Conservation (phyloP, 2,888 invertebrate species). For the Penaeus monodon region DNA sequence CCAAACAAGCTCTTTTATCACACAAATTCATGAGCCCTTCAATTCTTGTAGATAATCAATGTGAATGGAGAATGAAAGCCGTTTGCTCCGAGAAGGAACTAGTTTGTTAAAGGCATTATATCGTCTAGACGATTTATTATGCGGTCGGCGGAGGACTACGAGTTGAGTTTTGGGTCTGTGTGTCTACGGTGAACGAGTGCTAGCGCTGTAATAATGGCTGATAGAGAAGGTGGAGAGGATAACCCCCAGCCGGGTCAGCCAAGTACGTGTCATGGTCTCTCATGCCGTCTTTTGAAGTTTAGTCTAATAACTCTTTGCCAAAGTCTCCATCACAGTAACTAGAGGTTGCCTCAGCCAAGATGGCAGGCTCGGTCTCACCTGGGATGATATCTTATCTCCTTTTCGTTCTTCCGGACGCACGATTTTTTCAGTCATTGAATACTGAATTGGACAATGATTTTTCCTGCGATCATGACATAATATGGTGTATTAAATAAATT, state of each 20-base stretch:
- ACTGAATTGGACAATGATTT: too few relatives aligned
- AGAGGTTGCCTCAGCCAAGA: conserved; percentile 39
- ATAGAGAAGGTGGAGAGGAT: conserved; percentile 62
- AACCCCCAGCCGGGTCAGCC: conserved; percentile 60
- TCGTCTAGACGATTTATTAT: conserved; percentile 65
- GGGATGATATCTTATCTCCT: conserved; percentile 23
- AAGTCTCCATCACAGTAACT: neutral
- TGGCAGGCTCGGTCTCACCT: conserved; percentile 54
- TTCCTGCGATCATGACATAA: too few relatives aligned
- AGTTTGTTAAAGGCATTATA: conserved; percentile 55
- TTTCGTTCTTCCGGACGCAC: too few relatives aligned
- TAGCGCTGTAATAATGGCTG: conserved; percentile 53
- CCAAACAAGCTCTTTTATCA: neutral
- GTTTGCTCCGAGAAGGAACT: conserved; percentile 24
- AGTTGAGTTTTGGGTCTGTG: conserved; percentile 56
- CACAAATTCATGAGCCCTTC: too few relatives aligned
- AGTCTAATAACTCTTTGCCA: conserved; percentile 1
- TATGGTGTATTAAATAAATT: too few relatives aligned
- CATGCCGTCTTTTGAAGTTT: conserved; percentile 1
- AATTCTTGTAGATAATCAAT: neutral
- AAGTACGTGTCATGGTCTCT: conserved; percentile 53
- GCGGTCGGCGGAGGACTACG: conserved; percentile 59
- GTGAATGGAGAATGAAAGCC: conserved; percentile 2
- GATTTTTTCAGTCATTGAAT: too few relatives aligned
- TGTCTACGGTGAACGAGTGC: conserved; percentile 55